A percentile compares a stretch with the other conserved stretches of the same genome.
phyloP scores from a whole-genome alignment of 2,888 invertebrate species.

The Agrotis segetum region DNA sequence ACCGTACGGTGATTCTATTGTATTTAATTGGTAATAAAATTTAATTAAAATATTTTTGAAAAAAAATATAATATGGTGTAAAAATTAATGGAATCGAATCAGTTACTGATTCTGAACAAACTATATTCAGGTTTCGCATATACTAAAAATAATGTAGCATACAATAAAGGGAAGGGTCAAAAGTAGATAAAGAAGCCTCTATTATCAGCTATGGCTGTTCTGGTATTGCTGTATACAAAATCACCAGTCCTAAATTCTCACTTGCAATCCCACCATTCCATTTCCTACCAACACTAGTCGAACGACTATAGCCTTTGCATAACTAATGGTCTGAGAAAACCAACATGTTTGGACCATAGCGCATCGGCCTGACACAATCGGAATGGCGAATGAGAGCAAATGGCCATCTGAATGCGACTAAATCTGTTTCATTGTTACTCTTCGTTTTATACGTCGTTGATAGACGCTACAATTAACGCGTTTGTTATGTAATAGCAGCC shows the following conservation, averaged over 20 bases:
- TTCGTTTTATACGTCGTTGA: conserved; percentile 30
- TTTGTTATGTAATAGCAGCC: neutral
- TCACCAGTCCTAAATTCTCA: conserved; percentile 5
- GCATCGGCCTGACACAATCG: conserved; percentile 47
- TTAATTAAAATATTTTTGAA: too few species aligned
- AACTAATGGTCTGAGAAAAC: conserved; percentile 60
- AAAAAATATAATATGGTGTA: too few species aligned
- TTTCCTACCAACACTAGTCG: conserved; percentile 20
- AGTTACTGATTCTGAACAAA: too few species aligned
- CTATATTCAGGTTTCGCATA: too few species aligned
- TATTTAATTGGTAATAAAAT: too few species aligned
- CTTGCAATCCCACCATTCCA: conserved; percentile 15
- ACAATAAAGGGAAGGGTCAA: too few species aligned
- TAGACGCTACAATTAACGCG: conserved; percentile 25
- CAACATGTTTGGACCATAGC: conserved; percentile 45
- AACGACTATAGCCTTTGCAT: conserved; percentile 43
- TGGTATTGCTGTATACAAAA: neutral
- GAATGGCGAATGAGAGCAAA: conserved; percentile 60
- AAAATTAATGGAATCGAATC: too few species aligned
- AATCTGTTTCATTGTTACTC: conserved; percentile 46
- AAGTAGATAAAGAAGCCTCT: too few species aligned
- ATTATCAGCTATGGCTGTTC: neutral
- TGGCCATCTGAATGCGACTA: conserved; percentile 34
- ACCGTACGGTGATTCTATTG: too few species aligned
- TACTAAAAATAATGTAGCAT: too few species aligned